Evolutionary conservation across 2,888 invertebrate species (phyloP).

Genomic region (Brassicogethes aeneus): DNA sequence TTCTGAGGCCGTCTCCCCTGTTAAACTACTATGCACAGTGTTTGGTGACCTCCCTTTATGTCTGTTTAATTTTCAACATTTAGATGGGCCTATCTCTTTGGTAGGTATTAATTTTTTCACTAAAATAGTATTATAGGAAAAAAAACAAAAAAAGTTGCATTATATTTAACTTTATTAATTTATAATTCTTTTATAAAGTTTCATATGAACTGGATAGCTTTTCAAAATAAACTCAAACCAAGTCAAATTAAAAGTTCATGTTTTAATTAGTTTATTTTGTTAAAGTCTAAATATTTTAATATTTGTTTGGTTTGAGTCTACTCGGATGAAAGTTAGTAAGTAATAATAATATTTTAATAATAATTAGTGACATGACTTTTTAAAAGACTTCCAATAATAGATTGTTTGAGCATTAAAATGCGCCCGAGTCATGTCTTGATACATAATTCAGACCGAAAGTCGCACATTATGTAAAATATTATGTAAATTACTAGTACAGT

Average conservation of each 20-base stretch:
- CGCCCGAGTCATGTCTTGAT: constrained; percentile 29
- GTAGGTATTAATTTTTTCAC: no score
- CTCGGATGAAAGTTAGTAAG: constrained; percentile 33
- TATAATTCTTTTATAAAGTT: constrained; percentile 45
- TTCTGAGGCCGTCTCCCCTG: no score
- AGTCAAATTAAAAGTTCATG: constrained; percentile 21
- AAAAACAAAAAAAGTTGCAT: constrained; percentile 24
- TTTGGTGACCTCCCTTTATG: no score
- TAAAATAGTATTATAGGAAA: neutral
- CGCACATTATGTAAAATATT: constrained; percentile 17
- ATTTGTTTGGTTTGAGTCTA: constrained; percentile 33
- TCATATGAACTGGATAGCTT: constrained; percentile 41
- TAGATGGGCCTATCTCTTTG: no score
- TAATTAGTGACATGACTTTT: constrained; percentile 32
- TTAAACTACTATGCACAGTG: no score
- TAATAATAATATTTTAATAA: constrained; percentile 28
- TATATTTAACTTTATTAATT: constrained; percentile 45
- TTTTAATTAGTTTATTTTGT: constrained; percentile 8
- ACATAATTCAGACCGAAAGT: constrained; percentile 11
- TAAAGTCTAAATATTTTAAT: constrained; percentile 10
- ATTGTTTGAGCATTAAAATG: constrained; percentile 35
- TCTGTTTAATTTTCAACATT: no score
- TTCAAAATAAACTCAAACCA: constrained; percentile 37
- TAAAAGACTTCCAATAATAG: constrained; percentile 28
- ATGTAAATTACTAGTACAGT: constrained; percentile 29